Percentiles rank a stretch among this genome's conserved stretches.
phyloP scores from a whole-genome alignment of 2,113 vertebrate genomes.

The Bungarus multicinctus region DNA sequence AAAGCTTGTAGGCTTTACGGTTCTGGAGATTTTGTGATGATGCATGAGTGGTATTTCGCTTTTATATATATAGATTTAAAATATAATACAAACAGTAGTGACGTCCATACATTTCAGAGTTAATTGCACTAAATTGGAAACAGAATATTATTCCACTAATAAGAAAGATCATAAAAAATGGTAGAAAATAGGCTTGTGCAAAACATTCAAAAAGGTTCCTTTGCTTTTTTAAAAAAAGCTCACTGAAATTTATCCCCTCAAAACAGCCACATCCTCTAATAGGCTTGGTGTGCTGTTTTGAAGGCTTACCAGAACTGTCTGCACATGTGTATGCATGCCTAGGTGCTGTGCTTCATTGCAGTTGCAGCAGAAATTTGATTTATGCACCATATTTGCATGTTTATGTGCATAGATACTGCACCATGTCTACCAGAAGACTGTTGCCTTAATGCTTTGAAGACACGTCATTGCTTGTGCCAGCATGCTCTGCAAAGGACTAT shows the following conservation, averaged over 20 bases:
- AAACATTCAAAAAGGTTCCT: not conserved
- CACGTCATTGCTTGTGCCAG: not conserved
- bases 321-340: not conserved
- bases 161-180: not conserved
- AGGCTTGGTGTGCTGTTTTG: not conserved
- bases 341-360: not conserved
- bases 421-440: not conserved
- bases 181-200: not conserved
- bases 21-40: too few relatives aligned
- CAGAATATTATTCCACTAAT: not conserved
- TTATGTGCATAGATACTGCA: not conserved
- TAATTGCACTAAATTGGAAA: not conserved
- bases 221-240: not conserved
- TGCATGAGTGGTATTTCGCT: too few relatives aligned
- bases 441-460: not conserved
- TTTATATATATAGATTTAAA: not conserved
- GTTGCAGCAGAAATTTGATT: not conserved
- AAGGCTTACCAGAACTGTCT: not conserved
- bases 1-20: too few relatives aligned
- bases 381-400: not conserved
- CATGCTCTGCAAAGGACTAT: not conserved
- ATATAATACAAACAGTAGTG: not conserved
- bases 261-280: not conserved
- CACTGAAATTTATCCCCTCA: not conserved
- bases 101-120: not conserved